Conservation (phyloP, 2,797 vertebrate species). For the Pitangus sulphuratus region DNA sequence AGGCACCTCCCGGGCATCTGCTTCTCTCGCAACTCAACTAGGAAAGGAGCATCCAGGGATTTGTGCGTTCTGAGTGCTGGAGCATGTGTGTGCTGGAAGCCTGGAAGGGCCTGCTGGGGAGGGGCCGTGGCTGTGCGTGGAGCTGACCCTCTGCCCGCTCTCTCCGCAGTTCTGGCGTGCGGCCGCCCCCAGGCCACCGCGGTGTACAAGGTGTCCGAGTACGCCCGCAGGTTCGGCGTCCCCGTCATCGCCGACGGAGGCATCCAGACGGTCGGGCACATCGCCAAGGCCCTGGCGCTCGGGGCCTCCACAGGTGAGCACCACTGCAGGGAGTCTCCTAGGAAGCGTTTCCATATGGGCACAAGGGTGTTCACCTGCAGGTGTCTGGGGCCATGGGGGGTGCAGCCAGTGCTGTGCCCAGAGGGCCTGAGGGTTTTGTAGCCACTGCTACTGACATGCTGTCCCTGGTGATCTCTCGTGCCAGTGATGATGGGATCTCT, state of each 20-base stretch:
- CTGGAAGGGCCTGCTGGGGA: slow-evolving; percentile 17
- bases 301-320: slow-evolving; percentile 93
- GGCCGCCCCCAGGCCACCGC: slow-evolving; percentile 96
- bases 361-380: fast-evolving
- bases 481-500: slow-evolving; percentile 99
- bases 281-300: slow-evolving; percentile 92
- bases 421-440: not conserved
- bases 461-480: not conserved
- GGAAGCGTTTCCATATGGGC: fast-evolving
- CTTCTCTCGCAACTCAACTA: not conserved
- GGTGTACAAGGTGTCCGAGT: slow-evolving; percentile 97
- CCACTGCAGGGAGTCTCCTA: fast-evolving
- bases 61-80: slow-evolving; percentile 22
- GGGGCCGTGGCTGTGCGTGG: not conserved
- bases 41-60: slow-evolving; percentile 18
- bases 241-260: slow-evolving; percentile 96
- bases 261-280: slow-evolving; percentile 95
- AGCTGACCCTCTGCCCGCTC: not conserved
- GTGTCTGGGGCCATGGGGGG: fast-evolving
- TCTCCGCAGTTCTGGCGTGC: slow-evolving; percentile 88
- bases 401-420: not conserved
- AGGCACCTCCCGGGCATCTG: not conserved
- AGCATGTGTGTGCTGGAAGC: slow-evolving; percentile 56
- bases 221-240: slow-evolving; percentile 91
- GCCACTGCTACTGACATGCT: not conserved